Evolutionary conservation across 2,797 vertebrate genomes (phyloP).

Genomic region (Spinus pinus): DNA sequence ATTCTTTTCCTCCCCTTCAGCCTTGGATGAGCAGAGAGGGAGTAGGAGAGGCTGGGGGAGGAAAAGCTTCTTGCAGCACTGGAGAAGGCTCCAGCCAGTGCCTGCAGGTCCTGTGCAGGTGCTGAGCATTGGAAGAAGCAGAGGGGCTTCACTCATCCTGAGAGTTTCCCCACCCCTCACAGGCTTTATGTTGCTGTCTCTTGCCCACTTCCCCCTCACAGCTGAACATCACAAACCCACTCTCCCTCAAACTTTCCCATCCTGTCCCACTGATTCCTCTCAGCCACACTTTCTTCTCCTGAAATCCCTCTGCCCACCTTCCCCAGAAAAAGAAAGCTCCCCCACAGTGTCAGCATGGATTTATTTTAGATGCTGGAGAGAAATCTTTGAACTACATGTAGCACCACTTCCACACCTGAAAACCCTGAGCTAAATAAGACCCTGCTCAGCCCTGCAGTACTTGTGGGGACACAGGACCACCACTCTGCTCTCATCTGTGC

Average conservation of each 20-base stretch:
- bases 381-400: not conserved
- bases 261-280: not conserved
- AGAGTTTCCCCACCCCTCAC: not conserved
- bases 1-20: not conserved
- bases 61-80: not conserved
- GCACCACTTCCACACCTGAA: not conserved
- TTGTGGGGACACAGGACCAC: not conserved
- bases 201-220: not conserved
- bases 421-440: not conserved
- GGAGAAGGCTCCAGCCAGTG: not conserved
- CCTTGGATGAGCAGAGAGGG: not conserved
- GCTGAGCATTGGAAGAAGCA: not conserved
- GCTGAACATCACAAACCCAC: not conserved
- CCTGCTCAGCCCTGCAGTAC: not conserved
- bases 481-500: not conserved
- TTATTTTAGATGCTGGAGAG: not conserved
- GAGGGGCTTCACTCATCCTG: not conserved
- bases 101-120: not conserved
- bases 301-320: not conserved
- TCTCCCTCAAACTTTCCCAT: not conserved
- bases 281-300: not conserved
- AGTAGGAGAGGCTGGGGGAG: not conserved
- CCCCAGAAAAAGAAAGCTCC: not conserved
- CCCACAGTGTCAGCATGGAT: not conserved
- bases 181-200: not conserved